A percentile compares a stretch with the other conserved stretches of the same genome.
These are phyloP conservation scores for Brachirus orientalis DNA, from an alignment of 2,113 vertebrate genomes.

Conservation along the genomic window DNA sequence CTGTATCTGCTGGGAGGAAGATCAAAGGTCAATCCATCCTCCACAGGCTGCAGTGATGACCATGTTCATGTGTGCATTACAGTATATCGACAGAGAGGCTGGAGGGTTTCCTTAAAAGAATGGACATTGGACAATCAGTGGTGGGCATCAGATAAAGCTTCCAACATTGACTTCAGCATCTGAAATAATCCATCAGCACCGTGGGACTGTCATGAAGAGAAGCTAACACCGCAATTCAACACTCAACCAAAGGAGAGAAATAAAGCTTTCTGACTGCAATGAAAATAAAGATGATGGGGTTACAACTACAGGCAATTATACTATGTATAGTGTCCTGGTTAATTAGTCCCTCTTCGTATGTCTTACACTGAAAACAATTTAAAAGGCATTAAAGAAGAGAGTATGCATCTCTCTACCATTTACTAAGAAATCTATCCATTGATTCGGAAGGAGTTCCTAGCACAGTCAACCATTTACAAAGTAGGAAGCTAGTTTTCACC, in stretches of 20 bases:
- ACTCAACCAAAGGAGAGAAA: not conserved
- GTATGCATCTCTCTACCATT: conserved; percentile 39
- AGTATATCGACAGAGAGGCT: conserved; percentile 29
- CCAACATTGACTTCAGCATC: too few species aligned
- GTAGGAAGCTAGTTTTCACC: conserved; percentile 39
- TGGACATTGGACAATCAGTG: not conserved
- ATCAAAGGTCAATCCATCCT: conserved; percentile 43
- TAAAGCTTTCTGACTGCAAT: conserved; percentile 8
- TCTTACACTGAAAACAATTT: conserved; percentile 15
- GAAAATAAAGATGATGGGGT: conserved; percentile 33
- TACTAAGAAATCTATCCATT: conserved; percentile 49
- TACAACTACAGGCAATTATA: conserved; percentile 12
- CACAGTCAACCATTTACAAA: conserved; percentile 45
- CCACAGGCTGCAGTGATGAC: conserved; percentile 10
- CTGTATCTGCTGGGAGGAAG: conserved; percentile 22
- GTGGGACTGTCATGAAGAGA: not conserved
- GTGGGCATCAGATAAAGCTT: conserved; percentile 6
- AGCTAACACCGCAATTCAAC: conserved; percentile 25
- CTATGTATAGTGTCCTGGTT: conserved; percentile 11
- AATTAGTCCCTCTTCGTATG: conserved; percentile 19
- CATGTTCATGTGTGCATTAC: conserved; percentile 11
- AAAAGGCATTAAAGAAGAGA: conserved; percentile 27
- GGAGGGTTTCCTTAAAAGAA: conserved; percentile 17
- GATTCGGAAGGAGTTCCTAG: conserved; percentile 27
- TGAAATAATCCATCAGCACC: conserved; percentile 18